Percentiles rank a stretch among this genome's conserved stretches.
phyloP scores from a whole-genome alignment of 2,888 invertebrate species.

The Eumerus sabulonum region DNA sequence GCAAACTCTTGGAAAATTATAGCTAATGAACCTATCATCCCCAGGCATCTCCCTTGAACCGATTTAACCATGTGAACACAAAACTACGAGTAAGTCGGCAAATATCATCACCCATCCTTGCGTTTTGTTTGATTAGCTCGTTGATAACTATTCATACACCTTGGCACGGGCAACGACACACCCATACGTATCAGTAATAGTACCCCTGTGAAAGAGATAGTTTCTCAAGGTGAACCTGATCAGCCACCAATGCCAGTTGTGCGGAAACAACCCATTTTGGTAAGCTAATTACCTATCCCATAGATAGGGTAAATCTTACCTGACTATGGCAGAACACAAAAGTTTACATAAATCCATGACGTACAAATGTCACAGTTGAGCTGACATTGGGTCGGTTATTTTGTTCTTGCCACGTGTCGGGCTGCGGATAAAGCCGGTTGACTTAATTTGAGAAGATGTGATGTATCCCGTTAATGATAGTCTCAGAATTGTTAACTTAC shows the following conservation, averaged over 20 bases:
- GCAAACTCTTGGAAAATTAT: constrained; percentile 4
- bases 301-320: constrained; percentile 14
- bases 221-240: not conserved
- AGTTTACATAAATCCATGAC: constrained; percentile 54
- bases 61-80: not conserved
- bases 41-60: not conserved
- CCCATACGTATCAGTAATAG: not conserved
- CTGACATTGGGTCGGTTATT: constrained; percentile 49
- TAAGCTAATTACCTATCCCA: constrained; percentile 61
- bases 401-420: constrained; percentile 21
- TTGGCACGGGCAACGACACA: not conserved
- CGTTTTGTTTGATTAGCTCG: too few relatives aligned
- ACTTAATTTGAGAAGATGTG: constrained; percentile 58
- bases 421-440: constrained; percentile 27
- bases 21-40: not conserved
- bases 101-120: not conserved
- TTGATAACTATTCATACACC: not conserved
- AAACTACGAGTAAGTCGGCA: not conserved
- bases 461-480: constrained; percentile 53
- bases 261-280: constrained; percentile 23
- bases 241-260: not conserved
- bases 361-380: constrained; percentile 53
- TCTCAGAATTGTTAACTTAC: constrained; percentile 25
- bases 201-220: not conserved
- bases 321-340: constrained; percentile 17